phyloP scores from a whole-genome alignment of 2,888 invertebrate genomes.

The Dryobotodes eremita region DNA sequence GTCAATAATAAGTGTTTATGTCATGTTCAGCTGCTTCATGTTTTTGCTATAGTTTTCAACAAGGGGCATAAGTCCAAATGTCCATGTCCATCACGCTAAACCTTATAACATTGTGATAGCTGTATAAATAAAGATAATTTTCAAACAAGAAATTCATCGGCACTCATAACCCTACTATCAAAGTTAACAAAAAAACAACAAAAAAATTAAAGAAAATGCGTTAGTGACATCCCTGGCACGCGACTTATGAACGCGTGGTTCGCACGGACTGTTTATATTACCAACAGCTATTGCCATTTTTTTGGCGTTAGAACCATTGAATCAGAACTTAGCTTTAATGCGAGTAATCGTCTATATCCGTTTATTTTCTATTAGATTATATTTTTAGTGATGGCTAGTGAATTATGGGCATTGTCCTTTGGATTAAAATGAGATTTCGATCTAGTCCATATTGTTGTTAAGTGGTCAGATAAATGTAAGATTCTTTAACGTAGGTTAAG shows the following conservation, averaged over 20 bases:
- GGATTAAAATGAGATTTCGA: conserved; percentile 32
- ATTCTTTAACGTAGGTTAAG: background rate
- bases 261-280: conserved; percentile 70
- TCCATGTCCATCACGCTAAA: background rate
- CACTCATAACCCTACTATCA: too few relatives aligned
- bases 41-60: background rate
- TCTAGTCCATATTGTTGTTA: conserved; percentile 34
- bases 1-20: too few relatives aligned
- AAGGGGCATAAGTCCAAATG: background rate
- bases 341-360: conserved; percentile 67
- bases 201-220: background rate
- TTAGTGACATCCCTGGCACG: conserved; percentile 59
- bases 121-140: background rate
- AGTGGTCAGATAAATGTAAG: background rate
- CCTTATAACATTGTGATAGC: too few relatives aligned
- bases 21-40: too few relatives aligned
- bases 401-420: conserved; percentile 48
- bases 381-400: conserved; percentile 61
- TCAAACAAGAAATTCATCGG: background rate
- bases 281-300: conserved; percentile 62
- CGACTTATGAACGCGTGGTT: conserved; percentile 57
- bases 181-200: background rate
- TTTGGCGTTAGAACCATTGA: conserved; percentile 61
- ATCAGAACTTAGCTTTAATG: conserved; percentile 63
- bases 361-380: conserved; percentile 66